Evolutionary conservation across 2,797 vertebrate genomes (phyloP).

Genomic region (Molossus molossus): DNA sequence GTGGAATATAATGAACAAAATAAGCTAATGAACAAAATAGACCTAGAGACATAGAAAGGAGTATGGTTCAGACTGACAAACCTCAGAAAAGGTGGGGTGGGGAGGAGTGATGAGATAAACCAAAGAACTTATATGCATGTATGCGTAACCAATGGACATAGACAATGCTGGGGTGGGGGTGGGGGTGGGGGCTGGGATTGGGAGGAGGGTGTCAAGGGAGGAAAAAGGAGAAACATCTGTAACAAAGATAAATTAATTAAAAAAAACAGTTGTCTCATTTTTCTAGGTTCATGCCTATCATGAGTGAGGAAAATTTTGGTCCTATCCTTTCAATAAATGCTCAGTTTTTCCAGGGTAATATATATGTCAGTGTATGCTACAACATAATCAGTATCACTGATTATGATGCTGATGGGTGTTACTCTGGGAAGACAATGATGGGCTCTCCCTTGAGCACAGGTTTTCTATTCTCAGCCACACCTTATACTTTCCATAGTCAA

Average conservation of each 20-base stretch:
- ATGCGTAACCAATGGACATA: too few relatives aligned
- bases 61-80: too few relatives aligned
- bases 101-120: too few relatives aligned
- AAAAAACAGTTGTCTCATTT: background rate
- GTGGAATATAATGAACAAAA: too few relatives aligned
- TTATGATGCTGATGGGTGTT: background rate
- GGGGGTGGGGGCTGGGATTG: too few relatives aligned
- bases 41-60: too few relatives aligned
- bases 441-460: background rate
- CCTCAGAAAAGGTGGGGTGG: too few relatives aligned
- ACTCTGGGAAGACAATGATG: background rate
- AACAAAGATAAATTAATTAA: background rate
- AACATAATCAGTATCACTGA: conserved; percentile 27
- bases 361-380: background rate
- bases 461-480: background rate
- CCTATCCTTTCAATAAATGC: background rate
- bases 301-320: background rate
- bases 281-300: background rate
- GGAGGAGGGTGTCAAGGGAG: too few relatives aligned
- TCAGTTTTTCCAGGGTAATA: conserved; percentile 26
- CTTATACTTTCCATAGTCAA: background rate
- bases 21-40: too few relatives aligned
- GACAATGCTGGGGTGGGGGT: too few relatives aligned
- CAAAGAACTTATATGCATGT: too few relatives aligned
- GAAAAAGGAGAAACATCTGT: too few relatives aligned